phyloP scores from a whole-genome alignment of 2,888 invertebrate genomes.

The Seira musarum region DNA sequence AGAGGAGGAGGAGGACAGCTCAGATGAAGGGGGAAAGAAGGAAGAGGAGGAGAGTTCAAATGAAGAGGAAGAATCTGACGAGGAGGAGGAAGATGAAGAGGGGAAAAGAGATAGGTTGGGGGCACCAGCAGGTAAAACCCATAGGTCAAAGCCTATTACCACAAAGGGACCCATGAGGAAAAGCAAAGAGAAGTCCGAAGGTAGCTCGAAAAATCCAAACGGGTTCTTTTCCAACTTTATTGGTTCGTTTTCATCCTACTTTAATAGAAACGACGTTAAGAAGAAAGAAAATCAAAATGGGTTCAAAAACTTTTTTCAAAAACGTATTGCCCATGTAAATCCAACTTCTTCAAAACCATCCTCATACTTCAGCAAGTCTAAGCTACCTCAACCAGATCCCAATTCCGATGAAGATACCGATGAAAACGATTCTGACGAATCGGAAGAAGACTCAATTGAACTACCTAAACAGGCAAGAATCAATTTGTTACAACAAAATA shows the following conservation, averaged over 20 bases:
- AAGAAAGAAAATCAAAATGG: not conserved
- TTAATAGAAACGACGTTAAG: not conserved
- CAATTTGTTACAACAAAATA: not conserved
- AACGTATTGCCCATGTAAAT: not conserved
- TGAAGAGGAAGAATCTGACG: conserved; percentile 38
- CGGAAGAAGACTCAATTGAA: not conserved
- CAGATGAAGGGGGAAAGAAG: conserved; percentile 34
- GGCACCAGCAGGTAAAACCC: no score
- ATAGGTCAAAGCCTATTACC: not conserved
- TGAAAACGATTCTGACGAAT: conserved; percentile 13
- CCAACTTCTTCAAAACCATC: not conserved
- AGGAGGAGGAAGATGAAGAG: conserved; percentile 29
- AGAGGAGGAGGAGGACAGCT: conserved; percentile 20
- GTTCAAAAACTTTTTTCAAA: no score
- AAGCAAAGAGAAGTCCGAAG: not conserved
- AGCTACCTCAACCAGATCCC: no score
- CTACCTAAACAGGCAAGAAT: conserved; percentile 3
- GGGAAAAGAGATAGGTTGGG: conserved; percentile 27
- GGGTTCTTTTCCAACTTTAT: conserved; percentile 27
- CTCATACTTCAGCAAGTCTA: not conserved
- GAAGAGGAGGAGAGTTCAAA: conserved; percentile 25
- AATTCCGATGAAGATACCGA: not conserved
- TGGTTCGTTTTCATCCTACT: not conserved
- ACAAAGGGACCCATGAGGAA: conserved; percentile 17
- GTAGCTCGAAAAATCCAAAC: not conserved